These are phyloP conservation scores for Pogonocichla stellata DNA, from an alignment of 2,113 vertebrate genomes.

Conservation along the genomic window DNA sequence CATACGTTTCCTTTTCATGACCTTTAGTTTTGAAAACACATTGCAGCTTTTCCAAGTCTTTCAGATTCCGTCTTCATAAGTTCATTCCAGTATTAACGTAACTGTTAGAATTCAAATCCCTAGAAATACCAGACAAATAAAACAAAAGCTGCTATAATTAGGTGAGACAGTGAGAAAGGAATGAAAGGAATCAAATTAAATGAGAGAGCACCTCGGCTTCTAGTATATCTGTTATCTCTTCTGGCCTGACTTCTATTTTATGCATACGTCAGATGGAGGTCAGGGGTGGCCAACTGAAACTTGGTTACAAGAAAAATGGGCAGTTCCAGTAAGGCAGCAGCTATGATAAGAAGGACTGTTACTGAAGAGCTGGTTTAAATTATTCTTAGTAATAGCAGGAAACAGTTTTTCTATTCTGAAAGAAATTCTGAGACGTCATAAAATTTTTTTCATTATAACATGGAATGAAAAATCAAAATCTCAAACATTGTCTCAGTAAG, in stretches of 20 bases:
- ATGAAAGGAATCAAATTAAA: neutral
- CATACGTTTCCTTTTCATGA: neutral
- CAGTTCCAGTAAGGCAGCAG: neutral
- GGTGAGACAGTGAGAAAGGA: neutral
- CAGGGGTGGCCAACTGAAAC: neutral
- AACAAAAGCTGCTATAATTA: conserved; percentile 29
- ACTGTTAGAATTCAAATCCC: conserved; percentile 26
- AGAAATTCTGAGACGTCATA: neutral
- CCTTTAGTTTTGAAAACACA: neutral
- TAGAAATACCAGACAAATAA: conserved; percentile 59
- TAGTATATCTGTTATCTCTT: neutral
- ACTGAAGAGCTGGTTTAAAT: neutral
- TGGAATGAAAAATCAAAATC: neutral
- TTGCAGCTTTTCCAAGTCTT: conserved; percentile 24
- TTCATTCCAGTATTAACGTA: neutral
- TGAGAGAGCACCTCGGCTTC: neutral
- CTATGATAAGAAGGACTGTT: neutral
- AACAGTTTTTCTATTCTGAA: neutral
- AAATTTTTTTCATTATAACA: neutral
- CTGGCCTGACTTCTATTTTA: neutral
- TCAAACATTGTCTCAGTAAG: neutral
- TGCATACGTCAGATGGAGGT: neutral
- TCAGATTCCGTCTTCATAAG: conserved; percentile 22
- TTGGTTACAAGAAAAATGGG: neutral
- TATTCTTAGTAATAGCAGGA: neutral